Base-by-base conservation (phyloP, 2,888 invertebrate species). In the Liodrosophila aerea region DNA sequence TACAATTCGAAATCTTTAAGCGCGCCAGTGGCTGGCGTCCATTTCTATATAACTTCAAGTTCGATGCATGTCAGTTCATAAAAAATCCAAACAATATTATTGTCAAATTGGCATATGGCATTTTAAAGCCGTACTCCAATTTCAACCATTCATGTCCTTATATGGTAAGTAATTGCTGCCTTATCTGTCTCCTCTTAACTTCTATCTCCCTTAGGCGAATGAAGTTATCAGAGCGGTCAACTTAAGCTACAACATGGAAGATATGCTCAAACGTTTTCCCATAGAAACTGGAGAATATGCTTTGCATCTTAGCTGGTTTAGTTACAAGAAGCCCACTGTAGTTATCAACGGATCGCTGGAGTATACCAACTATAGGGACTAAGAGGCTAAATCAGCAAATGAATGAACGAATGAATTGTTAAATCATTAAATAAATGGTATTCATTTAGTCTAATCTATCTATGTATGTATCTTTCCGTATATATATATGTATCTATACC, bases 1-100 rank as follows among this genome's bases (percentile, higher is more conserved):
- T 27, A 5, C 41, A 27, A n/a, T 3, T 47, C 4, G 11, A 43
- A 13, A 1, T 65, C 0, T 45, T 50, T 0, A 53, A 65, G 11
- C 45, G 37, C 9, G 37, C 18, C 7, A 22, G 18, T 39, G 39
- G 22, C 7, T 39, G 39, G 22, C 16, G 7, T 5, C 39, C 18
- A 4, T 22, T 39, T 11, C 39, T 39, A 1, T 39, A 39, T 1
- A 9, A 39, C 3, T 5, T 39, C 16, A 18, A 9, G n/a, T 9
- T 39, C 1, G 11, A 39, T 11, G 4, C 16, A n/a, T 39, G 39
- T 18, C n/a, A 18, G 11, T 39, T 39, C n/a, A 7, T 18, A 0
- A 39, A 22, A 11, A 16, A 39, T 4, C 8, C 4, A 4, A 15
- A n/a, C 5, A 39, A 39, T 22, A 1, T 11, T 11, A 1, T 39